Evolutionary conservation across 2,113 vertebrate species (phyloP), one percentile per base, ranked within the genome.

Genomic region (Tachycineta bicolor): DNA sequence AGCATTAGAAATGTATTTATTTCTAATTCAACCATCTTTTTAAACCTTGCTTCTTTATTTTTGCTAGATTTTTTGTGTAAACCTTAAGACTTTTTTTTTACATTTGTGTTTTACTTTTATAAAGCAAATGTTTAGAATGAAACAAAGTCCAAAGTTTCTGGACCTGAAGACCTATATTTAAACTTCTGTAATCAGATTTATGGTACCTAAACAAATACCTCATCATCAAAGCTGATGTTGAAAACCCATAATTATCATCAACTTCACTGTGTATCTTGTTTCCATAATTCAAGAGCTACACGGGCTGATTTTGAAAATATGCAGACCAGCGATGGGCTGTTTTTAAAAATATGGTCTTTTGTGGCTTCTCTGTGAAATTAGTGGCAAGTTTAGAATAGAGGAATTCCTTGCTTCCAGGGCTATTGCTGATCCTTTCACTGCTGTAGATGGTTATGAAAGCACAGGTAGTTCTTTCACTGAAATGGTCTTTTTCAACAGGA

Each of bases 181-280:
- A 47, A 86, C 5, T 83, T 67, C 25, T 43, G n/a, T 96, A 89
- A 92, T 92, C 60, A 90, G 83, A 90, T 95, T 96, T 90, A 75
- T 75, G 22, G 33, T 86, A 78, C 52, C 62, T 75, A 94, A 96
- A 92, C 76, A 93, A 96, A 92, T 83, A 92, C 53, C 37, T 94
- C 77, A 82, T 94, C 91, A 89, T 93, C 73, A 90, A 93, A 93
- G 73, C 70, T 82, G 24, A n/a, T n/a, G n/a, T 75, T 70, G 52
- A 94, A 58, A 96, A 81, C 87, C 87, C 17, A 1, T 93, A 91
- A 94, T 95, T 97, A 90, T 83, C 79, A 92, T 97, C 93, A 94
- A 24, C 41, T 86, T 93, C 25, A 82, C 37, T 23, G 1, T 63
- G 47, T 86, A 86, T 84, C 60, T 84, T 64, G 76, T 86, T 95